Conservation (phyloP, 92 coral and sea anemone species). For the Metridium senile region DNA sequence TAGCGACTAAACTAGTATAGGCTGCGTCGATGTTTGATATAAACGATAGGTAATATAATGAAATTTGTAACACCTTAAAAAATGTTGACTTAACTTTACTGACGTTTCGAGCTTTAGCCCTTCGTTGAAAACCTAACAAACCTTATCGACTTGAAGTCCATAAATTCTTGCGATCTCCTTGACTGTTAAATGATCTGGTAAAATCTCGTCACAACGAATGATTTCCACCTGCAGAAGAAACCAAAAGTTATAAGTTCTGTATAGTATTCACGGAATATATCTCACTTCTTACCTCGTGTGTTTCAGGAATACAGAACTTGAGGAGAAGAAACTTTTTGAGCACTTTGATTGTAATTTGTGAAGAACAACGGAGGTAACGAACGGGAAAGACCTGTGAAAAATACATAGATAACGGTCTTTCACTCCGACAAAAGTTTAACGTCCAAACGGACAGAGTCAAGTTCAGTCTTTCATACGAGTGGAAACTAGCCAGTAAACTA, state of each 20-base stretch:
- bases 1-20: too few relatives aligned
- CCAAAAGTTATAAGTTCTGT: background rate
- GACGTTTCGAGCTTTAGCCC: too few relatives aligned
- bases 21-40: too few relatives aligned
- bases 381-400: constrained; percentile 69
- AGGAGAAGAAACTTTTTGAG: constrained; percentile 67
- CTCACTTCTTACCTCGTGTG: constrained; percentile 52
- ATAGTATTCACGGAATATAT: background rate
- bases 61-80: too few relatives aligned
- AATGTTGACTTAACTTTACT: too few relatives aligned
- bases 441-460: too few relatives aligned
- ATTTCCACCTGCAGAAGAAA: constrained; percentile 61
- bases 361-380: constrained; percentile 78
- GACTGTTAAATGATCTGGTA: constrained; percentile 65
- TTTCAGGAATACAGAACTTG: constrained; percentile 71
- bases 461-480: too few relatives aligned
- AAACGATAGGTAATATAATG: too few relatives aligned
- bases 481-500: too few relatives aligned
- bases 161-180: constrained; percentile 80
- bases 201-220: constrained; percentile 79
- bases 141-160: constrained; percentile 78
- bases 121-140: too few relatives aligned
- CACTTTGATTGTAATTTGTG: constrained; percentile 59
- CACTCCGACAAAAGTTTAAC: too few relatives aligned
- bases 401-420: too few relatives aligned